Base-by-base conservation (phyloP, 2,113 vertebrate species). In the Euleptes europaea region DNA sequence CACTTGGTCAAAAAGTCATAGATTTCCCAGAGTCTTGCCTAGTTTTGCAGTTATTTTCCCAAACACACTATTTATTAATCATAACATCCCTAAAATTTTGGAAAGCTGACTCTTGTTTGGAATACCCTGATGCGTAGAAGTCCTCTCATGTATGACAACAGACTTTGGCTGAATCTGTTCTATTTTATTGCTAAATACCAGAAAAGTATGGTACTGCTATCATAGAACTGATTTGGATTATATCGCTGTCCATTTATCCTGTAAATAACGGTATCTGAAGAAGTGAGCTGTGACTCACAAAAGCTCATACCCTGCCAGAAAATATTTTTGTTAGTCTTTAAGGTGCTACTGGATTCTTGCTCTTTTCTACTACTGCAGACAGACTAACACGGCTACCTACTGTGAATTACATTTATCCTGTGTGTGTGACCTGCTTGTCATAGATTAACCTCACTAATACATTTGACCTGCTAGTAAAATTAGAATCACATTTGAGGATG, bases 381-480 rank as follows among this genome's bases (percentile, higher is more conserved):
- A n/a, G n/a, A n/a, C n/a, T n/a, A n/a, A n/a, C n/a, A n/a, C n/a
- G n/a, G n/a, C n/a, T n/a, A n/a, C n/a, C n/a, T n/a, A n/a, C n/a
- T n/a, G n/a, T n/a, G n/a, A n/a, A n/a, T n/a, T n/a, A n/a, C 90
- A 85, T 91, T 90, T 90, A 78, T 90, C 19, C 86, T 69, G 60
- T 63, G 91, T 73, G 89, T 17, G 67, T 83, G 49, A 90, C 83
- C 65, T 31, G 63, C 42, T 88, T 93, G 90, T 92, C 2, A 91
- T 89, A 90, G 77, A 86, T 65, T 88, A 92, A 94, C 95, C 74
- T 69, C 79, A 74, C 79, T 92, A 89, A 87, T 82, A 84, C 84
- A 90, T 94, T 92, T 95, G 88, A 94, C 84, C 92, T 91, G 90
- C 91, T 93, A 94, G 93, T 94, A 94, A 96, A 95, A 92, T 84